Evolutionary conservation across 2,888 invertebrate genomes (phyloP).

Genomic region (Caenorhabditis wallacei): DNA sequence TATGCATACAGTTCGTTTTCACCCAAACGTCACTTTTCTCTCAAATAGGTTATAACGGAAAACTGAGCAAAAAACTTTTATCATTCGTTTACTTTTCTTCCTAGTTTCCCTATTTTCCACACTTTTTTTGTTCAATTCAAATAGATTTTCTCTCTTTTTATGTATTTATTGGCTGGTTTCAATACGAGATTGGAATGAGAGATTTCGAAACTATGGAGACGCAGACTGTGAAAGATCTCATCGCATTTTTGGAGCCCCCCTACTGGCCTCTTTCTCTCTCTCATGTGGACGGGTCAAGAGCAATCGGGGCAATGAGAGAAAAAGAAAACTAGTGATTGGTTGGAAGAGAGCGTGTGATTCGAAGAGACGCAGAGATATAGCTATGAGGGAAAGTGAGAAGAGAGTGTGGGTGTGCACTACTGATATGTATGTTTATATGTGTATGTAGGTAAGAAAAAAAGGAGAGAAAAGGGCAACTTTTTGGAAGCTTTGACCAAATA

Average conservation of each 20-base stretch:
- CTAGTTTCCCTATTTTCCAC: neutral
- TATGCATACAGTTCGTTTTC: conserved; percentile 24
- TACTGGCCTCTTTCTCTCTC: neutral
- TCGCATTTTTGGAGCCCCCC: conserved; percentile 11
- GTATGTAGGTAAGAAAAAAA: conserved; percentile 20
- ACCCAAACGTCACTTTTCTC: conserved; percentile 1
- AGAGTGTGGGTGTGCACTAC: conserved; percentile 6
- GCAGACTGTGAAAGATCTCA: conserved; percentile 22
- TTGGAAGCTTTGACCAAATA: neutral
- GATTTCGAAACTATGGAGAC: conserved; percentile 13
- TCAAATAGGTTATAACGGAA: conserved; percentile 11
- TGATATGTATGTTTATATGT: conserved; percentile 29
- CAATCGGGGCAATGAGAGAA: neutral
- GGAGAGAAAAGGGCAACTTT: neutral
- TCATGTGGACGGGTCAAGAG: conserved; percentile 17
- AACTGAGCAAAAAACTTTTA: conserved; percentile 19
- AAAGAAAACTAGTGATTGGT: conserved; percentile 24
- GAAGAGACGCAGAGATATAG: conserved; percentile 30
- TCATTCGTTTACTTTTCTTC: conserved; percentile 34
- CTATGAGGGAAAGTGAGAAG: conserved; percentile 17
- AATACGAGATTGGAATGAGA: neutral
- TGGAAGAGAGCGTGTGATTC: conserved; percentile 21
- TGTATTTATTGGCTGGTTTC: neutral
- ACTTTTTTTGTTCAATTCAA: conserved; percentile 22
- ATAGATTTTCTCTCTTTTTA: conserved; percentile 24